These are phyloP conservation scores for Furcifer pardalis DNA, from an alignment of 2,797 vertebrate genomes.

Conservation along the genomic window DNA sequence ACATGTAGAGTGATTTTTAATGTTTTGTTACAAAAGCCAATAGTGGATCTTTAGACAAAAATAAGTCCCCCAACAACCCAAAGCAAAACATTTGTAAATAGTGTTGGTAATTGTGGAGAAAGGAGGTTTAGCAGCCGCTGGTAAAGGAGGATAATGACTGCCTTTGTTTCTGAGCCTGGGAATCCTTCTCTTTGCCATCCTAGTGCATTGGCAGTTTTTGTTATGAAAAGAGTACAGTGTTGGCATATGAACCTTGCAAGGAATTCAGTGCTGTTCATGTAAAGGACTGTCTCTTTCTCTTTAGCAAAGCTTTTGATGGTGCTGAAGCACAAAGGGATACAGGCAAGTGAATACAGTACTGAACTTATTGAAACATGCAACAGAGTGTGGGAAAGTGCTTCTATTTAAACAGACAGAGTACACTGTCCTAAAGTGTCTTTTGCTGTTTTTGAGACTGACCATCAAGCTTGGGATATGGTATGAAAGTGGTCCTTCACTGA, in stretches of 20 bases:
- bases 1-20: not conserved
- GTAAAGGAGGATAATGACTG: not conserved
- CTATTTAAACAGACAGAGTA: not conserved
- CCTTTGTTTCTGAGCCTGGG: slow-evolving; percentile 12
- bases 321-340: not conserved
- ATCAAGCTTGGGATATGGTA: not conserved
- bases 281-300: not conserved
- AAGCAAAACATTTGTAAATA: not conserved
- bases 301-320: not conserved
- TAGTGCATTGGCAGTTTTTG: slow-evolving; percentile 30
- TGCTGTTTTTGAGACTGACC: not conserved
- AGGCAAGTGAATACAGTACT: not conserved
- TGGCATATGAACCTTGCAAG: not conserved
- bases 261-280: not conserved
- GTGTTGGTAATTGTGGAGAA: not conserved
- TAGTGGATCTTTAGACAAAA: not conserved
- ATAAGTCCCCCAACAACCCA: not conserved
- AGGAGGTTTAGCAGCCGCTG: not conserved
- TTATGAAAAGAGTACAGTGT: not conserved
- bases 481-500: not conserved
- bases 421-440: not conserved
- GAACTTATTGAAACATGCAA: not conserved
- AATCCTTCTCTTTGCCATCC: not conserved
- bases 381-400: not conserved
- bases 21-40: not conserved